phyloP scores from a whole-genome alignment of 1,140 invertebrate species.

The Apocrypta bakeri region DNA sequence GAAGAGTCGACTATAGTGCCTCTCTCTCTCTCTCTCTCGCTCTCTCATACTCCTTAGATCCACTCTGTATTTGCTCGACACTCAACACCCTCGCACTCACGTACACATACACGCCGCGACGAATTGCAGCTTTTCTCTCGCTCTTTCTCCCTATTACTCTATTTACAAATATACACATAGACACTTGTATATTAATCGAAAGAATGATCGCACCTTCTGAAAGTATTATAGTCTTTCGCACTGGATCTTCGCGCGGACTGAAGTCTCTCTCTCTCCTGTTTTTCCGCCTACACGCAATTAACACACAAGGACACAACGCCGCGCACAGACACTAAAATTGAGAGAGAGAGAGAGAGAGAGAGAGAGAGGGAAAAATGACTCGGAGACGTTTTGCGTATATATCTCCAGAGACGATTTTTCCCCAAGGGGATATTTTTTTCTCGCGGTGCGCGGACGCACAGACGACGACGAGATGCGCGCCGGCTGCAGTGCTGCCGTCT shows the following conservation, averaged over 20 bases:
- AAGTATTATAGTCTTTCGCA: too few species aligned
- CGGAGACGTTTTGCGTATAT: neutral
- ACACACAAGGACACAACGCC: neutral
- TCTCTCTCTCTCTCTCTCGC: neutral
- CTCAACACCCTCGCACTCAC: constrained; percentile 29
- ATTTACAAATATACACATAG: too few species aligned
- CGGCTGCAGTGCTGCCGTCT: constrained; percentile 74
- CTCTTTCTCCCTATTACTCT: too few species aligned
- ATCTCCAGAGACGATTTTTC: neutral
- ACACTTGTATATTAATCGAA: too few species aligned
- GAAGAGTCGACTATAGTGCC: neutral
- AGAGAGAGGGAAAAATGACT: neutral
- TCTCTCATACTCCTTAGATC: neutral
- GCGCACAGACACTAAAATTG: neutral
- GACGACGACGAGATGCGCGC: constrained; percentile 66
- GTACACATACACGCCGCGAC: neutral
- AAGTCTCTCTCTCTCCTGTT: too few species aligned
- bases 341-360: constrained; percentile 20
- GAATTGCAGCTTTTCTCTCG: too few species aligned
- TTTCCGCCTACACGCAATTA: too few species aligned
- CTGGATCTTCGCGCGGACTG: too few species aligned
- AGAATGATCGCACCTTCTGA: neutral
- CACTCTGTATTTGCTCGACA: constrained; percentile 16
- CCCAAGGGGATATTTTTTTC: neutral
- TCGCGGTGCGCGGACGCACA: constrained; percentile 44